Base-by-base conservation (phyloP, 64 coral and sea anemone genomes). In the Trachythela sp. region DNA sequence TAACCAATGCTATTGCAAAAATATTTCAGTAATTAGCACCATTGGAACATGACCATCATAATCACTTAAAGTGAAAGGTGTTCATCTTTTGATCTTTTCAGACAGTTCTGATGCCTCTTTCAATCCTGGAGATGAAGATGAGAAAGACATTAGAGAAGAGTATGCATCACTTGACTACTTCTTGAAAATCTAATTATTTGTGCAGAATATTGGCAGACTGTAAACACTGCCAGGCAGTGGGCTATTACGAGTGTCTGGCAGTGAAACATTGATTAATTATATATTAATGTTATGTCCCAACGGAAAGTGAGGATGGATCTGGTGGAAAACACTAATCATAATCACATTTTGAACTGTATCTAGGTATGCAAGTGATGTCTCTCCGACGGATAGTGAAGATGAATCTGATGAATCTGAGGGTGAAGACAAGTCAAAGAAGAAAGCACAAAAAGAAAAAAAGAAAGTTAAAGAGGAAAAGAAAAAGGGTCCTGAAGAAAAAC, bases 301-400 rank as follows among this genome's bases (percentile, higher is more conserved):
- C 6, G 3, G n/a, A n/a, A n/a, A n/a, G n/a, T n/a, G n/a, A n/a
- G n/a, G n/a, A n/a, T n/a, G n/a, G n/a, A n/a, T n/a, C n/a, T n/a
- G n/a, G n/a, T n/a, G n/a, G n/a, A n/a, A n/a, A n/a, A n/a, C n/a
- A n/a, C n/a, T n/a, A n/a, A n/a, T n/a, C n/a, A n/a, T n/a, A n/a
- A n/a, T n/a, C n/a, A n/a, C n/a, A 32, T 83, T 41, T 9, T 27
- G 5, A 48, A 15, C 48, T 32, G 37, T 33, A 42, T 6, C 40
- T 68, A 97, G 95, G 77, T 97, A 89, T 84, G 95, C 94, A 83
- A 97, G 95, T 72, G 85, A 97, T 26, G 83, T 92, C 1, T 97
- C 95, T 24, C 86, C 92, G 27, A 94, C 93, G 31, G 83, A 88
- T 13, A 70, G 87, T 22, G 92, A 75, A 3, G 88, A 86, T 33